Conservation (phyloP, 2,888 invertebrate species). For the Eupithecia abbreviata region DNA sequence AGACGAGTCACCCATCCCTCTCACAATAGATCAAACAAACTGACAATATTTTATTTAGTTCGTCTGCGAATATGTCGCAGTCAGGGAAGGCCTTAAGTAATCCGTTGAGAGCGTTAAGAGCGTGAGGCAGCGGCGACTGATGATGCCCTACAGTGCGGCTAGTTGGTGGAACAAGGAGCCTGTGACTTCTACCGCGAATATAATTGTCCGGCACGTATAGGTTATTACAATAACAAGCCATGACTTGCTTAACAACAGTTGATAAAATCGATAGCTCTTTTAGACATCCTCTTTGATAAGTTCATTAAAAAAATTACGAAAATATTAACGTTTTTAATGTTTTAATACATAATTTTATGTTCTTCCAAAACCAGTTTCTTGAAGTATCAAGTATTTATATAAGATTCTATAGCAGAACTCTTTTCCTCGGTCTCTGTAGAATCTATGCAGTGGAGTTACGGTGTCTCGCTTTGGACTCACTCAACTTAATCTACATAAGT, state of each 20-base stretch:
- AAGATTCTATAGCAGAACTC: background rate
- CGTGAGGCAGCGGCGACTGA: too few relatives aligned
- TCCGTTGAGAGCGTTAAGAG: too few relatives aligned
- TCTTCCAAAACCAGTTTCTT: background rate
- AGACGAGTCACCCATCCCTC: too few relatives aligned
- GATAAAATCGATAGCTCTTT: background rate
- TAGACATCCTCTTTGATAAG: background rate
- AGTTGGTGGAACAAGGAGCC: too few relatives aligned
- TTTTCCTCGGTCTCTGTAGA: background rate
- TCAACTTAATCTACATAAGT: background rate
- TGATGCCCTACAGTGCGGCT: too few relatives aligned
- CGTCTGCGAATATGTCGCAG: too few relatives aligned
- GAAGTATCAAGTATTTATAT: too few relatives aligned
- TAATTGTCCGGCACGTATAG: too few relatives aligned
- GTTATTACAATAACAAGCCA: constrained; percentile 4
- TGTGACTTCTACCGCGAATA: too few relatives aligned
- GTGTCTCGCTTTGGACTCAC: background rate
- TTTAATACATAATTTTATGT: background rate
- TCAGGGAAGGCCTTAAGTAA: too few relatives aligned
- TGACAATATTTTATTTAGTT: too few relatives aligned
- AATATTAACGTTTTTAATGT: background rate
- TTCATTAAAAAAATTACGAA: background rate
- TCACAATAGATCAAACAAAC: too few relatives aligned
- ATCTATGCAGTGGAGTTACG: background rate
- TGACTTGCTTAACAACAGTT: background rate